These are phyloP conservation scores for Apogon talboti DNA, from an alignment of 2,797 vertebrate species.

Conservation along the genomic window DNA sequence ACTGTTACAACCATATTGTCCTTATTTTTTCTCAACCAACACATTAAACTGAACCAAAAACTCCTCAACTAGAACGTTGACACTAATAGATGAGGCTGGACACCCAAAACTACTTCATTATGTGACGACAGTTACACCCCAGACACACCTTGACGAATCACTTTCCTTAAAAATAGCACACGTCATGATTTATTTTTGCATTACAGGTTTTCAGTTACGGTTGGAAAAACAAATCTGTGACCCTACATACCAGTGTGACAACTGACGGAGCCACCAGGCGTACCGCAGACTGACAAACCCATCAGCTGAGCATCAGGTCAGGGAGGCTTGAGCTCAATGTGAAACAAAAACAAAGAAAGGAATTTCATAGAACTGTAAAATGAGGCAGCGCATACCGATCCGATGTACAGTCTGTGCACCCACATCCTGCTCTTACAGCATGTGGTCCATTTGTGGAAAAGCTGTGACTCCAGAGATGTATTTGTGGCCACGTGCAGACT, in stretches of 20 bases:
- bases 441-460: conserved; percentile 34
- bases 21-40: too few species aligned
- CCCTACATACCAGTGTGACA: conserved; percentile 25
- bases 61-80: not conserved
- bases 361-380: conserved; percentile 8
- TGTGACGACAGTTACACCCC: not conserved
- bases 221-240: conserved; percentile 36
- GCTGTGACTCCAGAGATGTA: conserved; percentile 28
- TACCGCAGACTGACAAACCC: conserved; percentile 13
- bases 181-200: conserved; percentile 17
- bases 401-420: conserved; percentile 1
- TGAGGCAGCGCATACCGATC: conserved; percentile 12
- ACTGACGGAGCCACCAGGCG: conserved; percentile 3
- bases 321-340: not conserved
- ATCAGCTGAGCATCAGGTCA: conserved; percentile 43
- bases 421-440: conserved; percentile 44
- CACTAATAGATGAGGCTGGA: not conserved
- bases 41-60: too few species aligned
- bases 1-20: too few species aligned
- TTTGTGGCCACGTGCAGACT: not conserved
- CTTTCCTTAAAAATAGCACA: too few species aligned
- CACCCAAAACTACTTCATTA: not conserved
- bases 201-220: conserved; percentile 14
- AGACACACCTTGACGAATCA: not conserved
- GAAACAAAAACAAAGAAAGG: not conserved